phyloP scores from a whole-genome alignment of 2,888 invertebrate genomes.

The Hoplodrina ambigua region DNA sequence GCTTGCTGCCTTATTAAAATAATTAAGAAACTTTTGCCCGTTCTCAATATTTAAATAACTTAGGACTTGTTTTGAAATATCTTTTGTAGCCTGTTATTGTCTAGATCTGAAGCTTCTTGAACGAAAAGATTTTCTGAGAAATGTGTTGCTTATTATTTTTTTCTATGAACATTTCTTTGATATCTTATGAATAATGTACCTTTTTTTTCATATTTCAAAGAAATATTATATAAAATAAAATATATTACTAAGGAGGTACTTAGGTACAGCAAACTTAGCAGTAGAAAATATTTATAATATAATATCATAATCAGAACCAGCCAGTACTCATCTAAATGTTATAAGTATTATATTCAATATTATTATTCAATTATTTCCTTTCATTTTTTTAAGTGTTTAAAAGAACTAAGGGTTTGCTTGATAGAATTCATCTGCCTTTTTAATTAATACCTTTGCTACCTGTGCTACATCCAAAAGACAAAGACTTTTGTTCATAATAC shows the following conservation, averaged over 20 bases:
- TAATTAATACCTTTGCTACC: not conserved
- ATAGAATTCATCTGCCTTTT: not conserved
- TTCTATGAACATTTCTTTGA: not conserved
- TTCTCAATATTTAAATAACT: conserved; percentile 64
- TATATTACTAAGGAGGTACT: no score
- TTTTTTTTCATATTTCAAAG: not conserved
- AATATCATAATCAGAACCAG: no score
- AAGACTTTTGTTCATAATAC: not conserved
- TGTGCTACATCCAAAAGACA: not conserved
- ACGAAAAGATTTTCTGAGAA: conserved; percentile 17
- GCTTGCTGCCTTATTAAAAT: conserved; percentile 72
- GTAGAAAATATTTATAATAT: no score
- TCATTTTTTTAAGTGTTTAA: no score
- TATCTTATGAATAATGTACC: no score
- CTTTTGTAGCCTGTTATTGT: conserved; percentile 28
- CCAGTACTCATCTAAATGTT: no score
- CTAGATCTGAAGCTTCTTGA: not conserved
- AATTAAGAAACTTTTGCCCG: conserved; percentile 73
- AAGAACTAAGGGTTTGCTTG: not conserved
- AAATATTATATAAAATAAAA: no score
- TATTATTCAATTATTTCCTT: no score
- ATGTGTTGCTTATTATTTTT: not conserved
- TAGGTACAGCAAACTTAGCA: no score
- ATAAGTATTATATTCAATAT: no score
- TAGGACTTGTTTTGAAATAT: conserved; percentile 52